phyloP scores from a whole-genome alignment of 2,888 invertebrate genomes.

The Griposia aprilina region DNA sequence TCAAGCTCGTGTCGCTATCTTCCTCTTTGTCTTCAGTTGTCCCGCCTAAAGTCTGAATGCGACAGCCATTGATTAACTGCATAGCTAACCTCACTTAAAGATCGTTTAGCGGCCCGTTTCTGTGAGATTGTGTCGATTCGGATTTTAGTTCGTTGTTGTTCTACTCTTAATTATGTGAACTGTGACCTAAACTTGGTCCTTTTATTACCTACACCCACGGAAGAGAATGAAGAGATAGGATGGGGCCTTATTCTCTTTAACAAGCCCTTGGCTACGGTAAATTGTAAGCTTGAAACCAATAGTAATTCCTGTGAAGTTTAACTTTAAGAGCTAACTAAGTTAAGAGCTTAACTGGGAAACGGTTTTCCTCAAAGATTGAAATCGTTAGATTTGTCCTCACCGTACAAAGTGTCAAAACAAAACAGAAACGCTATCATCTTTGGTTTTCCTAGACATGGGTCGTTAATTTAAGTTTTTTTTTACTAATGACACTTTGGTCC shows the following conservation, averaged over 20 bases:
- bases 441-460: not conserved
- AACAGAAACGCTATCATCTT: not conserved
- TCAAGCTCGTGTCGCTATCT: no score
- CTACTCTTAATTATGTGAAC: not conserved
- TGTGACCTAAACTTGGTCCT: not conserved
- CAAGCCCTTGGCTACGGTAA: not conserved
- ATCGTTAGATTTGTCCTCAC: not conserved
- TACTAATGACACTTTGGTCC: not conserved
- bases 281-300: slow-evolving; percentile 5
- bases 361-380: not conserved
- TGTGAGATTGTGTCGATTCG: no score
- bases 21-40: no score
- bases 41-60: no score
- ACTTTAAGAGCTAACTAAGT: not conserved
- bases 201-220: not conserved
- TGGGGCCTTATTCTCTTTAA: not conserved
- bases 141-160: not conserved
- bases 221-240: not conserved
- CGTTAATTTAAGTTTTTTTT: not conserved
- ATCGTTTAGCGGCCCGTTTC: no score
- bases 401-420: not conserved
- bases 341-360: not conserved
- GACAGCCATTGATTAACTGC: no score
- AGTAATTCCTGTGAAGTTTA: not conserved
- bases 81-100: no score